phyloP scores from a whole-genome alignment of 2,888 invertebrate genomes.

The Pyrochroa serraticornis region DNA sequence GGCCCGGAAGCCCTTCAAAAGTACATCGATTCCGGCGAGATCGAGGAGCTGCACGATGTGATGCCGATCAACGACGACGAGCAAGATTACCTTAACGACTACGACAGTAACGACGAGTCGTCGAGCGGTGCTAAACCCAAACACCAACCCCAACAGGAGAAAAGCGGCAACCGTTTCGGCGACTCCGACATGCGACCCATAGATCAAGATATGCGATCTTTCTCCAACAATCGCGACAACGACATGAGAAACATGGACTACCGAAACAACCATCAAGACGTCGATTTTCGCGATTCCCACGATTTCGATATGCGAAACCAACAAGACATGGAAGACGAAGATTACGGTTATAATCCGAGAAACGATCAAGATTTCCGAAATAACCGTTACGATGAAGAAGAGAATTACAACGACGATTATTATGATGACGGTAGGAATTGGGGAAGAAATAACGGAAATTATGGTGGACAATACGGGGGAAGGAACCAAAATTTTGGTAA shows the following conservation, averaged over 20 bases:
- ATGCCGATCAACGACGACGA: slow-evolving; percentile 70
- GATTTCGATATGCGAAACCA: slow-evolving; percentile 48
- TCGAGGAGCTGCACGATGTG: slow-evolving; percentile 80
- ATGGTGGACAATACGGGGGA: slow-evolving; percentile 15
- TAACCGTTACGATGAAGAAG: slow-evolving; percentile 36
- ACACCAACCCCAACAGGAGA: slow-evolving; percentile 21
- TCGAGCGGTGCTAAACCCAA: slow-evolving; percentile 28
- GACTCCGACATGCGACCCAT: slow-evolving; percentile 38
- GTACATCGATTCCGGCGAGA: slow-evolving; percentile 79
- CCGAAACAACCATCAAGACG: slow-evolving; percentile 32
- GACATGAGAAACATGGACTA: slow-evolving; percentile 43
- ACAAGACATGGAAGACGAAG: slow-evolving; percentile 41
- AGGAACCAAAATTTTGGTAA: slow-evolving; percentile 13
- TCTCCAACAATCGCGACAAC: slow-evolving; percentile 36
- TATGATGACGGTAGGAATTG: slow-evolving; percentile 55
- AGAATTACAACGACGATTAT: slow-evolving; percentile 58
- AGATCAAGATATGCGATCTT: slow-evolving; percentile 50
- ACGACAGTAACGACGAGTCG: slow-evolving; percentile 58
- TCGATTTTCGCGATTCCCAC: slow-evolving; percentile 42
- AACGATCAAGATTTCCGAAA: slow-evolving; percentile 35
- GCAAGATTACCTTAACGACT: slow-evolving; percentile 57
- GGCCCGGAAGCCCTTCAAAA: slow-evolving; percentile 79
- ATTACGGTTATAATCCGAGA: slow-evolving; percentile 39
- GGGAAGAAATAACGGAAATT: slow-evolving; percentile 47
- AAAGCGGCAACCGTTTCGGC: slow-evolving; percentile 13